A percentile compares a stretch with the other conserved stretches of the same genome.
Conservation (phyloP, 2,797 vertebrate species). For the Tapirus indicus region DNA sequence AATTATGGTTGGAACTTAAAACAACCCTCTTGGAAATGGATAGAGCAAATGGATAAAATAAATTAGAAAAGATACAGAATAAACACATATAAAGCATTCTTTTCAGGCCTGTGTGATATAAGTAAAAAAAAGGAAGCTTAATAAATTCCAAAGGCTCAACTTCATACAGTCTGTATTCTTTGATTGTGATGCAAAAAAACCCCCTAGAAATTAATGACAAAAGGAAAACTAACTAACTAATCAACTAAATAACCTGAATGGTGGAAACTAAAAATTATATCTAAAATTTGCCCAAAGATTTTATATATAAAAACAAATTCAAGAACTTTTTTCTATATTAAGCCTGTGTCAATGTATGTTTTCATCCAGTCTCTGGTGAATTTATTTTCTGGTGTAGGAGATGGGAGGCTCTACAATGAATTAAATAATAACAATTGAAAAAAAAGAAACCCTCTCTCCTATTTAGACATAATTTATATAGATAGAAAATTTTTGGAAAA, state of each 20-base stretch:
- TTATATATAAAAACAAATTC: neutral
- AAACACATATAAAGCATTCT: conserved; percentile 16
- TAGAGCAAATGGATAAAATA: neutral
- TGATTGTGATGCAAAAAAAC: neutral
- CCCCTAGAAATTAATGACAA: neutral
- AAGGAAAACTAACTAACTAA: conserved; percentile 5
- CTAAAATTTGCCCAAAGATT: neutral
- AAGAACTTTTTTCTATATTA: neutral
- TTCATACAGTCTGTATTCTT: neutral
- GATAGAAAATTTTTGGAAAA: neutral
- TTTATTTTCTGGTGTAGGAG: neutral
- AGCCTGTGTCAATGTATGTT: neutral
- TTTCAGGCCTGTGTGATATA: neutral
- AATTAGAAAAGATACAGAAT: neutral
- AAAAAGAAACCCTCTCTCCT: neutral
- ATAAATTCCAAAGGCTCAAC: neutral
- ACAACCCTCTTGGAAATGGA: neutral
- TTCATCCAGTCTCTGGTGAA: neutral
- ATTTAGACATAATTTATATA: neutral
- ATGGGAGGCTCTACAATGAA: neutral
- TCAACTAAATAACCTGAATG: neutral
- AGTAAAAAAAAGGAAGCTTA: conserved; percentile 23
- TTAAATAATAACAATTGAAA: neutral
- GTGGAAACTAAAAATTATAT: neutral
- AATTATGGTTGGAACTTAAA: neutral